Evolutionary conservation across 2,113 vertebrate species (phyloP).

Genomic region (Plecotus auritus): DNA sequence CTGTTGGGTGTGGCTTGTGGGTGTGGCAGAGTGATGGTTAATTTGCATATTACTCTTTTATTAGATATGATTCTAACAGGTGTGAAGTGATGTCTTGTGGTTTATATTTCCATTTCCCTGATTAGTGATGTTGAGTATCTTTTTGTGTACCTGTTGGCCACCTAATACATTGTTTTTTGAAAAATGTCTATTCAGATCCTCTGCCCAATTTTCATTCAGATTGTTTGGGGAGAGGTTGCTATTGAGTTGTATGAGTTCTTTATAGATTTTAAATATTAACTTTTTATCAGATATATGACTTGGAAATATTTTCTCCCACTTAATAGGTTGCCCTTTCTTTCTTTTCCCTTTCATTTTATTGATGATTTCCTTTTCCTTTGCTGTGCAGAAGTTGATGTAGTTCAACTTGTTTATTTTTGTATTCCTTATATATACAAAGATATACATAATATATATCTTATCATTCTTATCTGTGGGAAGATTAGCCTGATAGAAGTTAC

Average conservation of each 20-base stretch:
- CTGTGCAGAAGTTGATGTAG: not conserved
- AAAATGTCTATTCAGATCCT: not conserved
- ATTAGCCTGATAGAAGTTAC: not conserved
- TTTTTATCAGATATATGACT: not conserved
- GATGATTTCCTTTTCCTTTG: not conserved
- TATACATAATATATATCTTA: not conserved
- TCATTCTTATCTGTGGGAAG: not conserved
- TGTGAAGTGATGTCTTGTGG: not conserved
- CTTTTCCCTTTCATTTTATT: not conserved
- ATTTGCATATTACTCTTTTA: too few relatives aligned
- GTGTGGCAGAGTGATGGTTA: too few relatives aligned
- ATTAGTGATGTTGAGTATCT: not conserved
- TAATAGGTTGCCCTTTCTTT: not conserved
- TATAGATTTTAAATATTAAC: not conserved
- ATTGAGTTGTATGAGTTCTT: not conserved
- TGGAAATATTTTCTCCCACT: not conserved
- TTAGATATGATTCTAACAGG: not conserved
- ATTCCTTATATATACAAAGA: not conserved
- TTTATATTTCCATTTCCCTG: not conserved
- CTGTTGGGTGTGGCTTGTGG: too few relatives aligned
- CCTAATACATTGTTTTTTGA: not conserved
- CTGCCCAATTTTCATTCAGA: not conserved
- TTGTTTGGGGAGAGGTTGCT: not conserved
- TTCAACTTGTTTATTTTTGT: not conserved
- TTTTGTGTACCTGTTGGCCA: not conserved